phyloP scores from a whole-genome alignment of 1,140 invertebrate genomes.

The Antheraea mylitta region DNA sequence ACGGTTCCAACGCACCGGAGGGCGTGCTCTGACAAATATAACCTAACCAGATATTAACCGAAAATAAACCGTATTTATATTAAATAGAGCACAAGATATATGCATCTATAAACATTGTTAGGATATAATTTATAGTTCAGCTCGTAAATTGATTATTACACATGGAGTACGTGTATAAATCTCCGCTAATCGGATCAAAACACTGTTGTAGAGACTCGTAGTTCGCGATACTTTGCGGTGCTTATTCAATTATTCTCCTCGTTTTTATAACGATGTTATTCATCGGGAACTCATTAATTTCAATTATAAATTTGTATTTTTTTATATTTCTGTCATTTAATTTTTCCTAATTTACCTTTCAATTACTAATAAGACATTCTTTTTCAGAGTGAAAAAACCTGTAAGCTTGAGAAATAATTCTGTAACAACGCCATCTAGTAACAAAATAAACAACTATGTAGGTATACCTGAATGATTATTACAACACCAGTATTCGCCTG shows the following conservation, averaged over 20 bases:
- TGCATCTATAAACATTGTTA: background rate
- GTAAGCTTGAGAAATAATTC: too few species aligned
- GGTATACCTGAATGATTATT: too few species aligned
- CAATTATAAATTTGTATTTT: background rate
- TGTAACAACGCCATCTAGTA: too few species aligned
- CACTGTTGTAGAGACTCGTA: conserved; percentile 16
- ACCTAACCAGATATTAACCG: background rate
- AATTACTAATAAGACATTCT: too few species aligned
- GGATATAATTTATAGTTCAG: conserved; percentile 54
- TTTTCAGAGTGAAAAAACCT: too few species aligned
- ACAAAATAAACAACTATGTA: too few species aligned
- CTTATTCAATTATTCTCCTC: conserved; percentile 40
- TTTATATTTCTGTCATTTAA: too few species aligned
- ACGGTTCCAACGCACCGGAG: background rate
- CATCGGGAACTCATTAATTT: background rate
- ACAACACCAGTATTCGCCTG: too few species aligned
- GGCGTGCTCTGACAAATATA: conserved; percentile 14
- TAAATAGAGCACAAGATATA: background rate
- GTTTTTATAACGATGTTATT: conserved; percentile 22
- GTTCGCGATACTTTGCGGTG: conserved; percentile 35
- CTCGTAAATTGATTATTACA: conserved; percentile 60
- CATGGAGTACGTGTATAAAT: conserved; percentile 50
- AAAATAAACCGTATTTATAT: conserved; percentile 6
- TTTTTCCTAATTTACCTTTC: too few species aligned
- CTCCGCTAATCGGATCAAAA: conserved; percentile 52